Base-by-base conservation (phyloP, 2,797 vertebrate genomes). In the Danio kyathit region DNA sequence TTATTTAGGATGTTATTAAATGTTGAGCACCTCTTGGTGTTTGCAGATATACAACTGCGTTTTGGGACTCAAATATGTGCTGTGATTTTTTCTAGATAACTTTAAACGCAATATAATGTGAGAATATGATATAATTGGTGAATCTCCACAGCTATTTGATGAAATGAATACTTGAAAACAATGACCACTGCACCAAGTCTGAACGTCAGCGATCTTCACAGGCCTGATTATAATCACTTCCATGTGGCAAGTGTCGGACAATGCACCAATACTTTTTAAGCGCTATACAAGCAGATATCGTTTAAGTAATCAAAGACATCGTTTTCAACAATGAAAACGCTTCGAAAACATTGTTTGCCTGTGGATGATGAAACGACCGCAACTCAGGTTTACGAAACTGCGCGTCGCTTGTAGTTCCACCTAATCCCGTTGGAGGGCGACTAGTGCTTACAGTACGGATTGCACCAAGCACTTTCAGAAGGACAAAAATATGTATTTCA, bases 401-500 rank as follows among this genome's bases (percentile, higher is more conserved):
- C 88, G 88, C 89, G 91, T 89, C 90, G 86, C 40, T 6, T 87
- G 84, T 69, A 66, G 21, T 74, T n/a, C 79, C 75, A 63, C 38
- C 21, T 88, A 90, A 81, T 84, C 83, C 92, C 93, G 10, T 87
- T 81, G 89, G 94, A 86, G 91, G 93, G 94, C 91, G 92, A 89
- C 88, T 78, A 86, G 87, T 6, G 82, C 49, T 43, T 81, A 43
- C 80, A 60, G 61, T 89, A 87, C 85, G 85, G 88, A 89, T 86
- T 89, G 90, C 94, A 93, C 90, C 91, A 90, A 93, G 91, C 91
- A 94, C 92, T 94, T 91, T 87, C 89, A 91, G 89, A 90, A 89
- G 87, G 88, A 89, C 91, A 90, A 92, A 92, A 94, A 94, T 90
- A 91, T 84, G 91, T 89, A 91, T 91, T 93, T 93, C 90, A 91